Conservation (phyloP, 2,797 vertebrate species). For the Tenualosa ilisha region DNA sequence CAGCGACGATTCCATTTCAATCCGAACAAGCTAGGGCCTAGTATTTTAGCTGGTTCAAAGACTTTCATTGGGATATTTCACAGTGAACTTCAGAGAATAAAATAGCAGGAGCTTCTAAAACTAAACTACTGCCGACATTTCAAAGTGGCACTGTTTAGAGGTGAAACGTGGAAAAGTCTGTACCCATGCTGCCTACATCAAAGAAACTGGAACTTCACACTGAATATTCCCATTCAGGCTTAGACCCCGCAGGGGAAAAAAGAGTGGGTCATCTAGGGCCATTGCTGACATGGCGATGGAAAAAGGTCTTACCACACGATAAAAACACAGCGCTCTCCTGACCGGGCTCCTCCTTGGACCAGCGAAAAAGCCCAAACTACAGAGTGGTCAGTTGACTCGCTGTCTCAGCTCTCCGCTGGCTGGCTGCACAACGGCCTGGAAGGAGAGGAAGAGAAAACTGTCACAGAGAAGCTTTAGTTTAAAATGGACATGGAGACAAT, state of each 20-base stretch:
- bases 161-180: not conserved
- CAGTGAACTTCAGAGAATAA: not conserved
- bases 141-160: conserved; percentile 3
- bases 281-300: conserved; percentile 20
- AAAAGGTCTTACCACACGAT: conserved; percentile 18
- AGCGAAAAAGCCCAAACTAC: conserved; percentile 21
- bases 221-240: conserved; percentile 11
- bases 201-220: not conserved
- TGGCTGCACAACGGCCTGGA: conserved; percentile 8
- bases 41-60: conserved; percentile 9
- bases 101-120: not conserved
- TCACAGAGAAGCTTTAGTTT: not conserved
- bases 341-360: conserved; percentile 17
- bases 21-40: not conserved
- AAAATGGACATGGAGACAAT: not conserved
- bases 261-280: conserved; percentile 7
- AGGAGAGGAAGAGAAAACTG: not conserved
- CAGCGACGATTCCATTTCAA: not conserved
- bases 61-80: not conserved
- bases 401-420: not conserved
- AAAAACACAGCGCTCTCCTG: not conserved
- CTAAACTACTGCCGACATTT: not conserved
- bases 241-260: not conserved
- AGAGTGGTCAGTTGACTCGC: conserved; percentile 1
- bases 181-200: not conserved